A percentile compares a stretch with the other conserved stretches of the same genome.
Conservation (phyloP, 2,888 invertebrate genomes). For the Tetragonula carbonaria region DNA sequence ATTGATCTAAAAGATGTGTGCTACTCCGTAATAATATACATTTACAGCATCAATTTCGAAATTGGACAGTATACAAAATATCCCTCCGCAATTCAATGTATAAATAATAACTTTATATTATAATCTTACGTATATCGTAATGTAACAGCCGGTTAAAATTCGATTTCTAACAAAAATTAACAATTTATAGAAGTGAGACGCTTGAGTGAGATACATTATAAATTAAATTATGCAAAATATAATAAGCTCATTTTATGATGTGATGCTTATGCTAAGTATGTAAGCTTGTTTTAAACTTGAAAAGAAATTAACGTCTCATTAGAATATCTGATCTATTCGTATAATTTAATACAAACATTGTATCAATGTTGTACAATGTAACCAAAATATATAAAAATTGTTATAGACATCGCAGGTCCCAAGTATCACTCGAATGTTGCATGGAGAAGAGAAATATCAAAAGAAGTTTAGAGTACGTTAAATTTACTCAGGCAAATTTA, state of each 20-base stretch:
- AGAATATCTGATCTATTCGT: background rate
- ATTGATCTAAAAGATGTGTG: conserved; percentile 31
- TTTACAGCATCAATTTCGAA: conserved; percentile 17
- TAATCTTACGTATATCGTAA: background rate
- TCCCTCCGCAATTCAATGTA: background rate
- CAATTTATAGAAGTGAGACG: background rate
- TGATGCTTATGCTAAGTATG: background rate
- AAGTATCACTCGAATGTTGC: conserved; percentile 26
- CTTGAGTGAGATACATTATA: background rate
- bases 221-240: background rate
- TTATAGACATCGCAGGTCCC: conserved; percentile 46
- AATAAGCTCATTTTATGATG: background rate
- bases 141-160: background rate
- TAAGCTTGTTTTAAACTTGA: background rate
- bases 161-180: background rate
- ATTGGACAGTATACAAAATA: conserved; percentile 31
- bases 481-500: background rate
- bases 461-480: background rate
- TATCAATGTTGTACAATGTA: conserved; percentile 4
- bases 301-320: background rate
- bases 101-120: background rate
- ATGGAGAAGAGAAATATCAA: background rate
- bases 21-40: conserved; percentile 13
- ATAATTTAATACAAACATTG: conserved; percentile 18
- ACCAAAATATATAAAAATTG: conserved; percentile 55